phyloP scores from a whole-genome alignment of 2,113 vertebrate genomes.

The Rissa tridactyla region DNA sequence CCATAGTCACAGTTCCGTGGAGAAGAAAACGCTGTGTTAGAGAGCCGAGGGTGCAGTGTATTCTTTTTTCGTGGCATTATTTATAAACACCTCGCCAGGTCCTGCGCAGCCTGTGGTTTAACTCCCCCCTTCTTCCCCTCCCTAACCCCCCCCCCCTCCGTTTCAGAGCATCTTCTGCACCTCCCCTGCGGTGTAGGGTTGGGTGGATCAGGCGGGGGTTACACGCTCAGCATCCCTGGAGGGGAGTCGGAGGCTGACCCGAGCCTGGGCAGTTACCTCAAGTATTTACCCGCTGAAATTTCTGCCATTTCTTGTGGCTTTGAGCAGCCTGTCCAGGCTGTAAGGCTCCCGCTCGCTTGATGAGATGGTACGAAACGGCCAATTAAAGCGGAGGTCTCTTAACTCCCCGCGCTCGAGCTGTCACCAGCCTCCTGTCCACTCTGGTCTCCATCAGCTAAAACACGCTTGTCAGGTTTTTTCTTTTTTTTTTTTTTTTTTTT shows the following conservation, averaged over 20 bases:
- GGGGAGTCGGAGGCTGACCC: background rate
- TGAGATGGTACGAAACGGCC: background rate
- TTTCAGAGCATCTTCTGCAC: background rate
- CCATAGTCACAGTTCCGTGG: constrained; percentile 36
- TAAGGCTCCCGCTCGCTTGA: background rate
- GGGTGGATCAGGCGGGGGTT: background rate
- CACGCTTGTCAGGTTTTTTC: background rate
- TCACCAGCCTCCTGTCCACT: constrained; percentile 55
- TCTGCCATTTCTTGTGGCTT: background rate
- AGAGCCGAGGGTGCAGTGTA: background rate
- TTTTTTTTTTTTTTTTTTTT: constrained; percentile 2
- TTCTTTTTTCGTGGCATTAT: constrained; percentile 42
- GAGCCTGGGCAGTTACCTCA: background rate
- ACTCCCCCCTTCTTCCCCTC: background rate
- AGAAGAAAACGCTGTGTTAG: constrained; percentile 10
- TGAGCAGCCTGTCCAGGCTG: background rate
- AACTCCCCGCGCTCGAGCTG: background rate
- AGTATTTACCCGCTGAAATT: background rate
- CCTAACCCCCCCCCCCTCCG: too few species aligned
- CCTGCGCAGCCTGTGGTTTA: background rate
- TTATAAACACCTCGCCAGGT: constrained; percentile 26
- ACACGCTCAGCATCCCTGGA: background rate
- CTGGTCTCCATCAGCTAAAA: constrained; percentile 49
- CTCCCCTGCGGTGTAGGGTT: background rate
- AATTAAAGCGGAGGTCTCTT: background rate